A percentile compares a stretch with the other conserved stretches of the same genome.
Conservation (phyloP, 2,113 vertebrate species). For the Syngnathus floridae region DNA sequence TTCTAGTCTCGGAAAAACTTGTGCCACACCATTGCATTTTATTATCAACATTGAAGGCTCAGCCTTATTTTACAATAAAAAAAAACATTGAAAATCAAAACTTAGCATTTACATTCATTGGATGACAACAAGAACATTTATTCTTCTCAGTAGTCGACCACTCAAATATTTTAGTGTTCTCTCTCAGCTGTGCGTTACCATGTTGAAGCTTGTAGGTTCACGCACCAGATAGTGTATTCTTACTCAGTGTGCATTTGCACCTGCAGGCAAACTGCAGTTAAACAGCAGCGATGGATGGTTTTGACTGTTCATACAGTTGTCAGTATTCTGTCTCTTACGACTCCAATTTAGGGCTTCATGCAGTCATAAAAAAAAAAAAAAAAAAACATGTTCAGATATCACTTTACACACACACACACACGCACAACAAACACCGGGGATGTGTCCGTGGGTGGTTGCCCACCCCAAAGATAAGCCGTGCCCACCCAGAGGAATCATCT, state of each 20-base stretch:
- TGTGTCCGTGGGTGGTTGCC: too few relatives aligned
- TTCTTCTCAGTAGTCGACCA: conserved; percentile 57
- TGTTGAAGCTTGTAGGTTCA: conserved; percentile 8
- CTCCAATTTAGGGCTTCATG: conserved; percentile 27
- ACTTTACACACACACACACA: background rate
- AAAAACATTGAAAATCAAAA: conserved; percentile 7
- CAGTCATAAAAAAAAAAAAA: conserved; percentile 14
- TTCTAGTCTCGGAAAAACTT: background rate
- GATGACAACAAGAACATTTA: conserved; percentile 12
- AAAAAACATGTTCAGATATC: background rate
- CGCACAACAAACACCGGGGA: too few relatives aligned
- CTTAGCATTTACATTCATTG: conserved; percentile 48
- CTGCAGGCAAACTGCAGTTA: conserved; percentile 27
- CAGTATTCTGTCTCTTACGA: conserved; percentile 20
- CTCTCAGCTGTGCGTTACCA: conserved; percentile 23
- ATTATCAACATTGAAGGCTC: conserved; percentile 61
- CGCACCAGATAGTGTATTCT: conserved; percentile 35
- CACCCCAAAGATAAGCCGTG: too few relatives aligned
- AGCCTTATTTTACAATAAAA: conserved; percentile 58
- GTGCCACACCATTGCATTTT: conserved; percentile 30
- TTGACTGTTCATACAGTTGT: conserved; percentile 31
- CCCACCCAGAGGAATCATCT: too few relatives aligned
- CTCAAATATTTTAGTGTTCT: conserved; percentile 16
- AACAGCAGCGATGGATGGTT: conserved; percentile 50
- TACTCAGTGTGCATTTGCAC: conserved; percentile 33